Percentiles rank a stretch among this genome's conserved stretches.
These are phyloP conservation scores for Halichoeres trimaculatus DNA, from an alignment of 2,113 vertebrate genomes.

Conservation along the genomic window DNA sequence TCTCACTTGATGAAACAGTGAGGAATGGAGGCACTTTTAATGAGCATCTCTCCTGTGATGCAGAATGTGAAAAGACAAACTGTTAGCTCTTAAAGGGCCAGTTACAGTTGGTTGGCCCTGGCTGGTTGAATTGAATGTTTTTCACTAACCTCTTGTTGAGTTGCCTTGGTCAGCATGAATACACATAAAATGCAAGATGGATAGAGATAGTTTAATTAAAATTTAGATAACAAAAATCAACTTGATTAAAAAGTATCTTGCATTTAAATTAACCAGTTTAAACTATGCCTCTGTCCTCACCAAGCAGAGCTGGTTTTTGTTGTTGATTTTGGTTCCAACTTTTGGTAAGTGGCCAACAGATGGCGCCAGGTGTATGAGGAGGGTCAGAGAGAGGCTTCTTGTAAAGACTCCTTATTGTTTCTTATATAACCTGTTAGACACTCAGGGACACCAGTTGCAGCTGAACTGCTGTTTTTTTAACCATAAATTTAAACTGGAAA, in stretches of 20 bases:
- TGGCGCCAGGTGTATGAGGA: constrained; percentile 70
- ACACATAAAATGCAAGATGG: not conserved
- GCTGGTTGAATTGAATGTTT: constrained; percentile 23
- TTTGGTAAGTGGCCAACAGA: constrained; percentile 65
- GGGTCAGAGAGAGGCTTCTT: constrained; percentile 44
- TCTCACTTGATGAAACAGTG: constrained; percentile 84
- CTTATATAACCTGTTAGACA: constrained; percentile 4
- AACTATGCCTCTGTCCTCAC: not conserved
- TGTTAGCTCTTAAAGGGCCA: constrained; percentile 78
- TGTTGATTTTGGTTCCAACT: not conserved
- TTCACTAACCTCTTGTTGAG: constrained; percentile 29
- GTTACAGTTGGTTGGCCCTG: constrained; percentile 58
- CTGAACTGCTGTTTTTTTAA: not conserved
- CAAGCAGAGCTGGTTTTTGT: constrained; percentile 1
- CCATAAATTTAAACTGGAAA: not conserved
- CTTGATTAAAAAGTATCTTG: not conserved
- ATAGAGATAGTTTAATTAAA: not conserved
- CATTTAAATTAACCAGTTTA: constrained; percentile 11
- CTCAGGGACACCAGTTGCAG: constrained; percentile 16
- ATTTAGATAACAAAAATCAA: not conserved
- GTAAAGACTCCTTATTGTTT: constrained; percentile 20
- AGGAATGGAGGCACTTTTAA: constrained; percentile 84
- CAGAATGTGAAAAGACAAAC: constrained; percentile 78
- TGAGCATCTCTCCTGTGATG: constrained; percentile 84
- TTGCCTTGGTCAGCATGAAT: constrained; percentile 14